Conservation (phyloP, 2,888 invertebrate species). For the Isotomurus palustris region DNA sequence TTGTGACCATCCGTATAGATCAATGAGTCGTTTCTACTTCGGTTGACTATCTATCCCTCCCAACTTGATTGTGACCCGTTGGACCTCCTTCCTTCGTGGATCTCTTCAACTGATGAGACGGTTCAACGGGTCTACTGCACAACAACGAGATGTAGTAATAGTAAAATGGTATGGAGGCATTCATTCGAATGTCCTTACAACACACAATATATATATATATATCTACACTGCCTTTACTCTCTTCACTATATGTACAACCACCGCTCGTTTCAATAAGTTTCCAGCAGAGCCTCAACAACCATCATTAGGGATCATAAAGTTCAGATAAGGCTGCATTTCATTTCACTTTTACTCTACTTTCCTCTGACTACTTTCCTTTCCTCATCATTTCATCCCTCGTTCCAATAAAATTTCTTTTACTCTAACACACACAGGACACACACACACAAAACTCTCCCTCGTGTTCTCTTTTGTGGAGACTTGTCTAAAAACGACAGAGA, state of each 20-base stretch:
- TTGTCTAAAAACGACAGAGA: too few species aligned
- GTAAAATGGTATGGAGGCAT: neutral
- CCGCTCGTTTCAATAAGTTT: neutral
- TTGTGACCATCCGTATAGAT: slow-evolving; percentile 3
- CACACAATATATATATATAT: neutral
- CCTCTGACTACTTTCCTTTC: neutral
- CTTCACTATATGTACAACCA: neutral
- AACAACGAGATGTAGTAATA: neutral
- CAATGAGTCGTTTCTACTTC: slow-evolving; percentile 9
- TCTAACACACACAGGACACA: neutral
- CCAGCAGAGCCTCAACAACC: neutral
- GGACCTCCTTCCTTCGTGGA: too few species aligned
- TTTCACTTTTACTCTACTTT: neutral
- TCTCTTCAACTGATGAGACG: too few species aligned
- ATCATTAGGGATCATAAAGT: slow-evolving; percentile 5
- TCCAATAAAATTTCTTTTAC: neutral
- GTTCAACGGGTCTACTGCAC: neutral
- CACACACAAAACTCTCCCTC: too few species aligned
- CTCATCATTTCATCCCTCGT: neutral
- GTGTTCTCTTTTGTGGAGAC: too few species aligned
- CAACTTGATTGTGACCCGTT: slow-evolving; percentile 10
- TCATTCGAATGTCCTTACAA: neutral
- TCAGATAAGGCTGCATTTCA: slow-evolving; percentile 10
- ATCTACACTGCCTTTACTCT: neutral
- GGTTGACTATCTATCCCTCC: neutral